Base-by-base conservation (phyloP, 2,888 invertebrate species). In the Synanthedon tipuliformis region DNA sequence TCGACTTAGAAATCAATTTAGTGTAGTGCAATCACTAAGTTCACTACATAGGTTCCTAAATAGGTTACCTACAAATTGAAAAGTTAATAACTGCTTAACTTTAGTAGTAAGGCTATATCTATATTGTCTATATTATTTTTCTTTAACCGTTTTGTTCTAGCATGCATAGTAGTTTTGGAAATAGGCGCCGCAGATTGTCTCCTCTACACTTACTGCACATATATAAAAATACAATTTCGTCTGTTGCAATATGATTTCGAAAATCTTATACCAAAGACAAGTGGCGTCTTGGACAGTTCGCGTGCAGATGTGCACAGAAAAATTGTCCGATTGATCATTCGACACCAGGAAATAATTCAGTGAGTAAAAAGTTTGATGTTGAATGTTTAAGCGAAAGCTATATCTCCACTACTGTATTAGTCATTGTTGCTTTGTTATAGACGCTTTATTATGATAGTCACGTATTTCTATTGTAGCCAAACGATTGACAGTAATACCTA, bases 281-380 rank as follows among this genome's bases (percentile, higher is more conserved):
- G 48, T 58, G 2, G 52, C 49, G 2, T 12, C 15, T 41, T 15
- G n/a, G 48, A 56, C 12, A 52, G 15, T 4, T 27, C 0, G 57
- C 12, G n/a, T 15, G 62, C 60, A 1, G 54, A 56, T 8, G 59
- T 75, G 11, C 59, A 64, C 10, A 41, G 34, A 0, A 67, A 68
- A 49, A 66, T 75, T 41, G 53, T 59, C 2, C 54, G 66, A 4
- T 50, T 78, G 11, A 59, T 79, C 0, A 65, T 60, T 48, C 67
- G 75, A 69, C 81, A 82, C 61, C 74, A 75, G 51, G 64, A 70
- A 40, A 56, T 78, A 45, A 73, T 78, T 54, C 57, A 63, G 80
- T 78, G 56, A 62, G 62, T 27, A 1, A 27, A 27, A 8, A 8
- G 8, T 34, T 10, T 34, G n/a, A n/a, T n/a, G 10, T 34, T 34